Evolutionary conservation across 2,888 invertebrate genomes (phyloP).

Genomic region (Margaritifera margaritifera): DNA sequence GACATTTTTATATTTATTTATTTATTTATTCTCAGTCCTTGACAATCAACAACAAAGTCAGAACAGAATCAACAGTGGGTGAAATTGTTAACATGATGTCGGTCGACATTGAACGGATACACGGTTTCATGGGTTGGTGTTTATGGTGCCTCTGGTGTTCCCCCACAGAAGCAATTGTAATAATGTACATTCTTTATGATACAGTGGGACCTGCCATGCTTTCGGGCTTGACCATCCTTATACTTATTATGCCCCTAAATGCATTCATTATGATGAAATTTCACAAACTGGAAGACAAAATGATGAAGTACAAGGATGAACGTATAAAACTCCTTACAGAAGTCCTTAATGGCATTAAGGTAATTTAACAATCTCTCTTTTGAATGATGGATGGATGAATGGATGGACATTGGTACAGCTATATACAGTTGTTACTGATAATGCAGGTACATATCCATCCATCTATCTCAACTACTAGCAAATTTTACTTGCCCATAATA

Average conservation of each 20-base stretch:
- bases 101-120: conserved; percentile 67
- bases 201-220: conserved; percentile 84
- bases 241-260: conserved; percentile 82
- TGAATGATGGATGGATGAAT: not conserved
- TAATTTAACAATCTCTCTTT: conserved; percentile 30
- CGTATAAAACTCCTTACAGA: conserved; percentile 69
- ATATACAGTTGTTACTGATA: no score
- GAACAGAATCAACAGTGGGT: conserved; percentile 66
- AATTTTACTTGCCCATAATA: no score
- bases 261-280: conserved; percentile 59
- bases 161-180: conserved; percentile 35
- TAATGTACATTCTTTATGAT: conserved; percentile 75
- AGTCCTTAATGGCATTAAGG: conserved; percentile 71
- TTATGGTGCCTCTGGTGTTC: conserved; percentile 59
- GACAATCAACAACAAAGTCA: conserved; percentile 65
- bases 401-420: not conserved
- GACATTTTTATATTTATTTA: not conserved
- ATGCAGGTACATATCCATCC: no score
- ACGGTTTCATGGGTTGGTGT: conserved; percentile 14
- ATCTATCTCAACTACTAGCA: no score
- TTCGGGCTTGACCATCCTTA: conserved; percentile 88
- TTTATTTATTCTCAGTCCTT: conserved; percentile 55
- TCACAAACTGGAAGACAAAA: conserved; percentile 52
- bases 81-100: conserved; percentile 72
- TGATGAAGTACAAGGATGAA: conserved; percentile 59